phyloP scores from a whole-genome alignment of 2,113 vertebrate species.

The Miniopterus natalensis region DNA sequence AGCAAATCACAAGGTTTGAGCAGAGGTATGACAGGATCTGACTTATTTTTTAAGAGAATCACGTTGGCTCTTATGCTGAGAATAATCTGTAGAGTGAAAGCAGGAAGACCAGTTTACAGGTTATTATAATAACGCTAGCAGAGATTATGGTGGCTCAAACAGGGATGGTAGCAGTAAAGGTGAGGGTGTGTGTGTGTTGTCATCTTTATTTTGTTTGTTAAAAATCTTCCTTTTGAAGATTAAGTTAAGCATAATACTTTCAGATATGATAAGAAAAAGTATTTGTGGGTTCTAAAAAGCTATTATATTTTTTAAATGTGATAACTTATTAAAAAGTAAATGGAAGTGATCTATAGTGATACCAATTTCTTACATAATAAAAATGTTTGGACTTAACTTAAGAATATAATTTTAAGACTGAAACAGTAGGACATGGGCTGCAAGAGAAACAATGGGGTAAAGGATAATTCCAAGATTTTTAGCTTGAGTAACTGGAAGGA shows the following conservation, averaged over 20 bases:
- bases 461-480: not conserved
- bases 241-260: not conserved
- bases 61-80: not conserved
- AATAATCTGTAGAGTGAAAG: not conserved
- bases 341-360: not conserved
- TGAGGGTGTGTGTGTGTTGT: not conserved
- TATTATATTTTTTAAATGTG: not conserved
- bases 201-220: not conserved
- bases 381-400: not conserved
- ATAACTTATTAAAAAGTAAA: not conserved
- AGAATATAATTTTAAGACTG: not conserved
- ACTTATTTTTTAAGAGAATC: not conserved
- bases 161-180: not conserved
- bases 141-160: not conserved
- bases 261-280: not conserved
- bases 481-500: not conserved
- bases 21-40: not conserved
- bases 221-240: not conserved
- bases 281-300: not conserved
- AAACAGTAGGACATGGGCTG: not conserved
- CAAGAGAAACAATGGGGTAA: not conserved
- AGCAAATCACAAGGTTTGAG: not conserved
- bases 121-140: conserved; percentile 27
- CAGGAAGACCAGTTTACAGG: not conserved
- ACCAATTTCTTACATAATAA: not conserved